A percentile compares a stretch with the other conserved stretches of the same genome.
phyloP scores from a whole-genome alignment of 2,113 vertebrate genomes.

The Neolamprologus tretocephalus region DNA sequence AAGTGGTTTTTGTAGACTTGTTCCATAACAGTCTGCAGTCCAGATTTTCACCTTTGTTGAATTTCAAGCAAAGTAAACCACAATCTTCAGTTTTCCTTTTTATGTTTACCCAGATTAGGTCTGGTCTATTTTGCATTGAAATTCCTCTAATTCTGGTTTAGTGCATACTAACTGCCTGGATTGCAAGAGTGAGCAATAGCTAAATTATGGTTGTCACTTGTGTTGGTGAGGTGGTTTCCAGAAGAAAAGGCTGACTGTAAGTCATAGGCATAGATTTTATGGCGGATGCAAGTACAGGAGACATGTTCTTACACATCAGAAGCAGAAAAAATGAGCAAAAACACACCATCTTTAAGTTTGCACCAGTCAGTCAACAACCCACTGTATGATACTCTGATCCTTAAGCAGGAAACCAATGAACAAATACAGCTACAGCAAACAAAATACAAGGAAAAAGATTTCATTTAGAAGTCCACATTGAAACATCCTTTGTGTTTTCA shows the following conservation, averaged over 20 bases:
- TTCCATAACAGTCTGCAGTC: background rate
- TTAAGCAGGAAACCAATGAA: background rate
- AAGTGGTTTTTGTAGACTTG: background rate
- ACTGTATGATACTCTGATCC: background rate
- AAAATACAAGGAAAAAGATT: background rate
- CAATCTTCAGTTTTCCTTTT: background rate
- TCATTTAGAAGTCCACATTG: background rate
- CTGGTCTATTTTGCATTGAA: background rate
- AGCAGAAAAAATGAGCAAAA: background rate
- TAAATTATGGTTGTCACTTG: background rate
- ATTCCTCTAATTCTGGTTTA: background rate
- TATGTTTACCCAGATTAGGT: background rate
- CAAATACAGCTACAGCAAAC: background rate
- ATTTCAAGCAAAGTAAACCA: background rate
- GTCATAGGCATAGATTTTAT: background rate
- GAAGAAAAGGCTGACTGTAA: background rate
- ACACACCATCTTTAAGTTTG: background rate
- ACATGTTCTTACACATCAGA: background rate
- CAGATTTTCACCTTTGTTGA: background rate
- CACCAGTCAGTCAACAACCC: background rate
- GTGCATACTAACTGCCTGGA: background rate
- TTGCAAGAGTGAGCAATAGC: background rate
- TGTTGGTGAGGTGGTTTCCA: background rate
- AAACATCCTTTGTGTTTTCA: background rate
- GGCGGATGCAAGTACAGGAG: background rate